A percentile compares a stretch with the other conserved stretches of the same genome.
Conservation (phyloP, 2,113 vertebrate genomes). For the Arothron firmamentum region DNA sequence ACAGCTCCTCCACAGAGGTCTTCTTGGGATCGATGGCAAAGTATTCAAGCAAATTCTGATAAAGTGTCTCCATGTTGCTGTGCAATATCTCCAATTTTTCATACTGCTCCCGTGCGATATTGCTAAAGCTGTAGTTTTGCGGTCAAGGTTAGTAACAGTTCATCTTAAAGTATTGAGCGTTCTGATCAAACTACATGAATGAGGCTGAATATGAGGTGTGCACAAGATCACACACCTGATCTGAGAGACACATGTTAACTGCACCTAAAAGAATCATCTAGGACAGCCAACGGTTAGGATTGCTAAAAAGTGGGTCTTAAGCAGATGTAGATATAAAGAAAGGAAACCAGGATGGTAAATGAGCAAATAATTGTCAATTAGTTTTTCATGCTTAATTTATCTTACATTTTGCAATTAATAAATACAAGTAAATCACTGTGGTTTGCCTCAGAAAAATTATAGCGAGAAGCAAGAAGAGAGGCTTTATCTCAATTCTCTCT, state of each 20-base stretch:
- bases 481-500: too few relatives aligned
- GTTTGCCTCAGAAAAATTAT: background rate
- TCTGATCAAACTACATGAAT: slow-evolving; percentile 69
- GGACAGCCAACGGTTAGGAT: slow-evolving; percentile 58
- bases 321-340: slow-evolving; percentile 4
- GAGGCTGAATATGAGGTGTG: slow-evolving; percentile 48
- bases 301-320: slow-evolving; percentile 39
- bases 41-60: slow-evolving; percentile 83
- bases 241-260: slow-evolving; percentile 50
- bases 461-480: background rate
- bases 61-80: slow-evolving; percentile 85
- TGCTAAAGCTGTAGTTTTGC: slow-evolving; percentile 81
- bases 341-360: background rate
- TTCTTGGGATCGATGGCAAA: slow-evolving; percentile 92
- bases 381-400: too few relatives aligned
- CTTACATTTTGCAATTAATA: too few relatives aligned
- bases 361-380: too few relatives aligned
- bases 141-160: slow-evolving; percentile 76
- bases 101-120: slow-evolving; percentile 83
- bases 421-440: too few relatives aligned
- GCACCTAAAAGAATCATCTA: slow-evolving; percentile 42
- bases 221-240: slow-evolving; percentile 48
- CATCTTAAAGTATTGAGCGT: slow-evolving; percentile 45
- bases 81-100: slow-evolving; percentile 84
- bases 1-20: slow-evolving; percentile 90